These are phyloP conservation scores for Macropis europaea DNA, from an alignment of 2,888 invertebrate genomes.

Conservation along the genomic window DNA sequence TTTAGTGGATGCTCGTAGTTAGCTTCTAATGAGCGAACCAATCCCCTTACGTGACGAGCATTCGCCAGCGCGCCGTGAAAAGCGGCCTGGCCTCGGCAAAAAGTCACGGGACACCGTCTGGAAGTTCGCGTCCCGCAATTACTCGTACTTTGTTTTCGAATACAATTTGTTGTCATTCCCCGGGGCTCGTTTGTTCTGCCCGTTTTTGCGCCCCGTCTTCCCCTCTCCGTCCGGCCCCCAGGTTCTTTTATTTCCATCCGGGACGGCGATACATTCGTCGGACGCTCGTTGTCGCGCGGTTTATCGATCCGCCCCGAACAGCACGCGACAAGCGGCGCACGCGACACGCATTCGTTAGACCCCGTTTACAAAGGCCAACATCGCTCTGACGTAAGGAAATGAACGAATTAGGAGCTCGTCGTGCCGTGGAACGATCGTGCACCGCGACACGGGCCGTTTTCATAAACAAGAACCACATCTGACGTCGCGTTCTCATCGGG, in stretches of 20 bases:
- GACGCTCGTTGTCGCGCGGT: constrained; percentile 23
- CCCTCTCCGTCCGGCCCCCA: neutral
- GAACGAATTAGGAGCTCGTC: constrained; percentile 24
- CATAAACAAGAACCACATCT: no score
- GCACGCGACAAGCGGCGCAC: constrained; percentile 27
- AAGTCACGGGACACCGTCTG: constrained; percentile 14
- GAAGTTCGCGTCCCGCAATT: constrained; percentile 22
- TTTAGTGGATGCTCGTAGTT: constrained; percentile 59
- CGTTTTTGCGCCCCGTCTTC: constrained; percentile 35
- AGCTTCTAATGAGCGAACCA: constrained; percentile 66
- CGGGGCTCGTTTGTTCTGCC: constrained; percentile 7
- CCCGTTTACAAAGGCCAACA: neutral
- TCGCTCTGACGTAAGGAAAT: constrained; percentile 15
- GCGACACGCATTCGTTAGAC: constrained; percentile 26
- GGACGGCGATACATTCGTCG: constrained; percentile 13
- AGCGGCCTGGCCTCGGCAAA: neutral
- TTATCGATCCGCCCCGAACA: constrained; percentile 26
- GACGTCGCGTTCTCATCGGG: no score
- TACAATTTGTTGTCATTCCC: constrained; percentile 33
- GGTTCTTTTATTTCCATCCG: constrained; percentile 18
- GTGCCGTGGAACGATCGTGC: no score
- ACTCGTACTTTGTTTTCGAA: constrained; percentile 45
- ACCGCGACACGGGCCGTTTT: no score
- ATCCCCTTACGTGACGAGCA: constrained; percentile 66
- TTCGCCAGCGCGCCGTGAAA: constrained; percentile 40